Evolutionary conservation across 2,888 invertebrate genomes (phyloP), one percentile per base, ranked within the genome.

Genomic region (Nymphalis c-album): DNA sequence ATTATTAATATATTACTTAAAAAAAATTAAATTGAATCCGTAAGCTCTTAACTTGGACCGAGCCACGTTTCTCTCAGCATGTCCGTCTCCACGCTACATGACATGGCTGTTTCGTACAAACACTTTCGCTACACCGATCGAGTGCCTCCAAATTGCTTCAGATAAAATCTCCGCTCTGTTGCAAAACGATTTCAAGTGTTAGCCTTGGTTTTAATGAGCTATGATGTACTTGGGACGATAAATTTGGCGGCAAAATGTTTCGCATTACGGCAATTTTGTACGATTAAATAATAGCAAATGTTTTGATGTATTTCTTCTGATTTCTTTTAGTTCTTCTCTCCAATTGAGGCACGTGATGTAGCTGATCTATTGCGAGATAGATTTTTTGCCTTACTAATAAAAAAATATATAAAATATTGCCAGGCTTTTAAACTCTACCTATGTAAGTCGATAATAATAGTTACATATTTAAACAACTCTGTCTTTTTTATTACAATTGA

Each of bases 91-190:
- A 74, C 70, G 67, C 67, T 73, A 76, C 80, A 82, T 86, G 86
- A 86, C 83, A 79, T 64, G 72, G 73, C 76, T 66, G 68, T 76
- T 83, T 81, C 55, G 55, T 48, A 59, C 71, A 68, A 80, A 78
- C 82, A 86, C 87, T 74, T 74, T 73, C 72, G 68, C 74, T 72
- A 60, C 61, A 60, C 40, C 60, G 40, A 68, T 64, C 67, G 60
- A 59, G 48, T 69, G 64, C 61, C 59, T 62, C 59, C 51, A 66
- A 67, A 63, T 71, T 64, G 69, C 64, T 64, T 67, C 45, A 59
- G 64, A 71, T 71, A 64, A 51, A 60, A 63, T 65, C 62, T 61
- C 35, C 26, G 20, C 18, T 46, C 40, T 40, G 40, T 64, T 60
- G 48, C 64, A 64, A 60, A 59, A 59, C 40, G 20, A 10, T 51